Percentiles rank a stretch among this genome's conserved stretches.
Conservation (phyloP, 2,888 invertebrate genomes). For the Diarsia dahlii region DNA sequence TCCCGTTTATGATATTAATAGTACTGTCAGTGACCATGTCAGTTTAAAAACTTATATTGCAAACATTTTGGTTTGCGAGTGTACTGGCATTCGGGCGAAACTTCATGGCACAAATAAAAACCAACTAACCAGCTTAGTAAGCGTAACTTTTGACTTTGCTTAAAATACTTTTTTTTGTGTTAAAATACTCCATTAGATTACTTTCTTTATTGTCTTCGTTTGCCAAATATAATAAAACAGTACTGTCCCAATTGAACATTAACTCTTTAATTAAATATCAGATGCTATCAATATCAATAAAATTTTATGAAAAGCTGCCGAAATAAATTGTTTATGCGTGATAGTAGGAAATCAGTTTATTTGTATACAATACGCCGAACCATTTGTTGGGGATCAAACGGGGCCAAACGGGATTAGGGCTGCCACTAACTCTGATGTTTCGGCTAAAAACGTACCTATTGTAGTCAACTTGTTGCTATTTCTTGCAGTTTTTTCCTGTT, state of each 20-base stretch:
- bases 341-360: constrained; percentile 68
- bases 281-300: constrained; percentile 28
- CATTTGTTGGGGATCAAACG: constrained; percentile 62
- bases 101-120: not conserved
- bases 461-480: constrained; percentile 56
- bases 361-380: constrained; percentile 68
- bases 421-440: constrained; percentile 32
- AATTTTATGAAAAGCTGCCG: constrained; percentile 31
- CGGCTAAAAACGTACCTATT: constrained; percentile 30
- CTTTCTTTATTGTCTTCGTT: not conserved
- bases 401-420: constrained; percentile 51
- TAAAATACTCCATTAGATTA: not conserved
- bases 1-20: too few relatives aligned
- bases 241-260: constrained; percentile 1
- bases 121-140: not conserved
- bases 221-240: not conserved
- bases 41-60: too few relatives aligned
- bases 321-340: constrained; percentile 58
- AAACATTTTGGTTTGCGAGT: not conserved
- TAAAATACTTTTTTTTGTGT: not conserved
- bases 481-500: constrained; percentile 27
- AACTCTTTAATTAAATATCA: constrained; percentile 23
- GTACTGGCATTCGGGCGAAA: not conserved
- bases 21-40: too few relatives aligned
- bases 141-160: not conserved